Evolutionary conservation across 2,888 invertebrate species (phyloP).

Genomic region (Cremastinae sp.): DNA sequence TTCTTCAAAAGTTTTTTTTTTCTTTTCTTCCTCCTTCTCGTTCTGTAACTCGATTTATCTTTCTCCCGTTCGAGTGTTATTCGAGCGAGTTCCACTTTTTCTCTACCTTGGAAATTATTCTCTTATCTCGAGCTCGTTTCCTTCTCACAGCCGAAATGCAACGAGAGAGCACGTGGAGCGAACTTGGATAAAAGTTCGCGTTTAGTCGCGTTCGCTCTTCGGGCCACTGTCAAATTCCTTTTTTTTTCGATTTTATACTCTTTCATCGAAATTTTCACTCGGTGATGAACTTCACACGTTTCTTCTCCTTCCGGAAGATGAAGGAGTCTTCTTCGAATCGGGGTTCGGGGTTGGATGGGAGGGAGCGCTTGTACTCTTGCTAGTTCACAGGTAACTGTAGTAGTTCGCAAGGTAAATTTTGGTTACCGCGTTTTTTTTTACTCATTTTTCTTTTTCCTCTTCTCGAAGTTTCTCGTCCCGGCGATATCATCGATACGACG

Average conservation of each 20-base stretch:
- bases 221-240: no score
- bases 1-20: background rate
- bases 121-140: background rate
- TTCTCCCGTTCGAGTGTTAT: constrained; percentile 15
- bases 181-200: constrained; percentile 18
- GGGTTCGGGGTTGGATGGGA: constrained; percentile 57
- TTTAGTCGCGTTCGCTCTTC: constrained; percentile 4
- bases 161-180: constrained; percentile 31
- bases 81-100: constrained; percentile 9
- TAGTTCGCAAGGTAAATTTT: constrained; percentile 65
- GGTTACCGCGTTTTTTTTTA: constrained; percentile 51
- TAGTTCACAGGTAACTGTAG: constrained; percentile 71
- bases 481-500: no score
- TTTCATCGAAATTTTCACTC: background rate
- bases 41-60: no score
- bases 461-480: constrained; percentile 19
- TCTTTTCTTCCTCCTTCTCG: background rate
- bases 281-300: no score
- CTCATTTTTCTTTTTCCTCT: constrained; percentile 6
- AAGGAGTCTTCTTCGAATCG: constrained; percentile 57
- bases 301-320: constrained; percentile 36
- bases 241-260: background rate
- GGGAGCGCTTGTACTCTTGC: constrained; percentile 62
- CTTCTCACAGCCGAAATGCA: constrained; percentile 35
- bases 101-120: constrained; percentile 6